Base-by-base conservation (phyloP, 2,888 invertebrate species). In the Epinotia demarniana region DNA sequence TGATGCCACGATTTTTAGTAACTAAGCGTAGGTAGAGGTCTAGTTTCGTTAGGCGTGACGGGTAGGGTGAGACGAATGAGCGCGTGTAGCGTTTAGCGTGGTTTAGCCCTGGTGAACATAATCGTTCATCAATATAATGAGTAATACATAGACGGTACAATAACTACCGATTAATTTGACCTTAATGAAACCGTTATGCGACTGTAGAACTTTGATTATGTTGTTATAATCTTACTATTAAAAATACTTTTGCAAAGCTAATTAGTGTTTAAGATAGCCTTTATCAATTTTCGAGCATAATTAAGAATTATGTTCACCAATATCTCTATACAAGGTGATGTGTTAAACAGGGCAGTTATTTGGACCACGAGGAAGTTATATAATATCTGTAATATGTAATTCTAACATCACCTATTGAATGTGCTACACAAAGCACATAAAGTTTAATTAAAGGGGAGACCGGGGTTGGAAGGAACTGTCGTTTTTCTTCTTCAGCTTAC, bases 401-500 rank as follows among this genome's bases (percentile, higher is more conserved):
- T 46, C 46, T 12, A 46, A 46, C 23, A 16, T 8, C 60, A 60
- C 53, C 16, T n/a, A 53, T 53, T 53, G 53, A 53, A 53, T 6
- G 53, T 8, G 8, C n/a, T 53, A n/a, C 8, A 53, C 53, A 53
- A 53, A 13, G 16, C 13, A 53, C 53, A 53, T 53, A n/a, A 53
- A n/a, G 39, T 53, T 53, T n/a, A 53, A 53, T 53, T n/a, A n/a
- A 53, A 53, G 53, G 53, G 53, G 53, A 53, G n/a, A n/a, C n/a
- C 53, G 53, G n/a, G 16, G 53, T 16, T 16, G 49, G 16, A 33
- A 33, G 33, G 33, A 33, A 8, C 33, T 33, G 33, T 6, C 6
- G 8, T 33, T 33, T 33, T 8, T 33, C 33, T 33, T 6, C 0
- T 33, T 33, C 33, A 33, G 8, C 33, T 33, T 33, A 33, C 33